Evolutionary conservation across 2,888 invertebrate species (phyloP).

Genomic region (Anagyrus pseudococci): DNA sequence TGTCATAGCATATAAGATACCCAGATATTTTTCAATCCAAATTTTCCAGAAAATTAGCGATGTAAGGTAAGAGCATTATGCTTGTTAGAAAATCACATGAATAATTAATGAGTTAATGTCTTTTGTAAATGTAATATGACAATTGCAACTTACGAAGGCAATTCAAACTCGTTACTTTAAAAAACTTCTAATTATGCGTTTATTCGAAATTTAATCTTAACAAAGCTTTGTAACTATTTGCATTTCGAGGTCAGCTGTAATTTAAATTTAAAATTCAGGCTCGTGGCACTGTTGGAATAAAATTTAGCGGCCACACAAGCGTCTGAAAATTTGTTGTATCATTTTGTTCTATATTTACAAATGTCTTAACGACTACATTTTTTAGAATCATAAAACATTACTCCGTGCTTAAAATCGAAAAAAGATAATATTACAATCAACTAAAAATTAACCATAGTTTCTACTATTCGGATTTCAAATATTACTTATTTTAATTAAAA

Average conservation of each 20-base stretch:
- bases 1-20: no score
- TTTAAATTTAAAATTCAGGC: conserved; percentile 28
- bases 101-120: not conserved
- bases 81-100: not conserved
- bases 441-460: no score
- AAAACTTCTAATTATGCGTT: conserved; percentile 12
- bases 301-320: not conserved
- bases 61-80: not conserved
- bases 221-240: conserved; percentile 15
- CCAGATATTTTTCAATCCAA: not conserved
- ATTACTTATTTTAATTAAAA: no score
- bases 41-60: not conserved
- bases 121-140: not conserved
- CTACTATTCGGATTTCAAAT: no score
- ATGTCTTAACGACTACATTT: no score
- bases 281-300: conserved; percentile 3
- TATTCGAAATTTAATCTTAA: conserved; percentile 22
- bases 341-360: no score
- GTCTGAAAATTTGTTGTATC: not conserved
- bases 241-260: conserved; percentile 16
- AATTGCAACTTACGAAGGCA: not conserved
- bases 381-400: no score
- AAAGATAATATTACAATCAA: no score
- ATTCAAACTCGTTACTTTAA: not conserved
- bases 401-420: no score